These are phyloP conservation scores for Xerus inauris DNA, from an alignment of 2,113 vertebrate species.

Conservation along the genomic window DNA sequence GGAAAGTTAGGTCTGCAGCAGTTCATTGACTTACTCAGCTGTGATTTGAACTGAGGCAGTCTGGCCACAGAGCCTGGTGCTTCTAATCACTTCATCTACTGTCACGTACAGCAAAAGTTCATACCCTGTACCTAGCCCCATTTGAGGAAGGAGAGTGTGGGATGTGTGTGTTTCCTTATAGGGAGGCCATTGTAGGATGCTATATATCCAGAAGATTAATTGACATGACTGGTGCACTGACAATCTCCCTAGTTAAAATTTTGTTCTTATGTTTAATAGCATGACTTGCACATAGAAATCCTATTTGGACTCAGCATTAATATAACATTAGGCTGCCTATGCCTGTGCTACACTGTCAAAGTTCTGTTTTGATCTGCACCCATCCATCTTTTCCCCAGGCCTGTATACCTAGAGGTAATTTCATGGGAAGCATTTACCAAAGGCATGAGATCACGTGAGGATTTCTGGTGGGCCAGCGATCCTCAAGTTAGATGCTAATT, in stretches of 20 bases:
- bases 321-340: not conserved
- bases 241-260: not conserved
- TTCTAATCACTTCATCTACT: not conserved
- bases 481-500: not conserved
- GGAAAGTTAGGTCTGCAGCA: not conserved
- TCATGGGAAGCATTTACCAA: not conserved
- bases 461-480: not conserved
- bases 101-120: not conserved
- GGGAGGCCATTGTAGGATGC: not conserved
- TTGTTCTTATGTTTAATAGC: not conserved
- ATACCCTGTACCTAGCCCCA: too few relatives aligned
- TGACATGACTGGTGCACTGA: not conserved
- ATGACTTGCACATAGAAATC: not conserved
- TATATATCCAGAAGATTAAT: not conserved
- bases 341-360: not conserved
- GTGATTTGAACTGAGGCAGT: not conserved
- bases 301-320: not conserved
- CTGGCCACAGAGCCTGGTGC: not conserved
- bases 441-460: not conserved
- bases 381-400: not conserved
- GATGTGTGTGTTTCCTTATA: not conserved
- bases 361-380: not conserved
- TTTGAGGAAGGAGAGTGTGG: too few relatives aligned
- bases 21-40: not conserved
- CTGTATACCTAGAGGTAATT: not conserved